Percentiles rank a stretch among this genome's conserved stretches.
Conservation (phyloP, 2,797 vertebrate genomes). For the Ispidina picta region DNA sequence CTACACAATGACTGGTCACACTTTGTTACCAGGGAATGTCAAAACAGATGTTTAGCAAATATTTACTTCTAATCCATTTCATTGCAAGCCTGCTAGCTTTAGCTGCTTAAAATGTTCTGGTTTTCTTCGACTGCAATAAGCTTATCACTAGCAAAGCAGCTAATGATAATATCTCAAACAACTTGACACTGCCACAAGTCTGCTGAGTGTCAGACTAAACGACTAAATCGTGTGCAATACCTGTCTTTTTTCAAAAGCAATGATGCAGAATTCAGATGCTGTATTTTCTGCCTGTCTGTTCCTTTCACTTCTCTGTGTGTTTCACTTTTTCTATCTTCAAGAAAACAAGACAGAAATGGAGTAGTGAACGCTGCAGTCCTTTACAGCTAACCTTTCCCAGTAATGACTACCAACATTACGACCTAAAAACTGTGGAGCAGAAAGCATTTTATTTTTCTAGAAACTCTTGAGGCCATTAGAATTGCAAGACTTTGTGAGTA, state of each 20-base stretch:
- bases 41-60: conserved; percentile 18
- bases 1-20: not conserved
- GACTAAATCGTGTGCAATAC: not conserved
- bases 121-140: not conserved
- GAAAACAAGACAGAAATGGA: not conserved
- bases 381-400: not conserved
- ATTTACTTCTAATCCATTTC: conserved; percentile 13
- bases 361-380: not conserved
- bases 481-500: not conserved
- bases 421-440: not conserved
- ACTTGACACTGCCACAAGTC: not conserved
- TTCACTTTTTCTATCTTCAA: conserved; percentile 5
- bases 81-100: not conserved
- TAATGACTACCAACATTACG: not conserved
- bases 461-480: not conserved
- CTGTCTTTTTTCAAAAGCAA: not conserved
- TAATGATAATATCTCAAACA: conserved; percentile 18
- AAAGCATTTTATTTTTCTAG: not conserved
- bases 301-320: not conserved
- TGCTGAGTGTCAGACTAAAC: not conserved
- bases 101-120: not conserved
- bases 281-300: not conserved
- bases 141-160: conserved; percentile 16
- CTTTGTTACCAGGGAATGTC: not conserved
- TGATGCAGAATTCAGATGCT: not conserved